Conservation (phyloP, 64 coral and sea anemone genomes). For the Montipora efflorescens region DNA sequence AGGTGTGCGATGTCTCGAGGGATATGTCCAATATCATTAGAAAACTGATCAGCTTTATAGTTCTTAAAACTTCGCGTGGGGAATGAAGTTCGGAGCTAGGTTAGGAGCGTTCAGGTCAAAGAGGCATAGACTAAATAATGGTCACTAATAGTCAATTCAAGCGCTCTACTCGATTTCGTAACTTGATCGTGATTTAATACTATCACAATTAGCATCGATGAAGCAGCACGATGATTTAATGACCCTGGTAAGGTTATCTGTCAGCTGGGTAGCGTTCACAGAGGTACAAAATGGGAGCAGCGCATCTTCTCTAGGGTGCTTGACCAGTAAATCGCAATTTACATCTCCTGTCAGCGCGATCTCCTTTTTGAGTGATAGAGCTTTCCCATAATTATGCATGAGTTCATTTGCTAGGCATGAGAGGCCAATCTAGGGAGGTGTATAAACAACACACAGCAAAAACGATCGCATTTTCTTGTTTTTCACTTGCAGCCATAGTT, state of each 20-base stretch:
- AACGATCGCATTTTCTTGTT: slow-evolving; percentile 17
- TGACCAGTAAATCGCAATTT: slow-evolving; percentile 57
- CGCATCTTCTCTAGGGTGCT: slow-evolving; percentile 33
- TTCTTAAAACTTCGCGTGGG: slow-evolving; percentile 31
- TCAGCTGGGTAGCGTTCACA: slow-evolving; percentile 58
- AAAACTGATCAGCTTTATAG: slow-evolving; percentile 32
- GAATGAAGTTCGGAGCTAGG: too few species aligned
- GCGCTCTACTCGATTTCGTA: too few species aligned
- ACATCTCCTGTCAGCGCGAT: slow-evolving; percentile 57
- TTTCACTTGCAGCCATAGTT: slow-evolving; percentile 41
- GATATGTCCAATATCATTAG: slow-evolving; percentile 5
- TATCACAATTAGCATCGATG: slow-evolving; percentile 38
- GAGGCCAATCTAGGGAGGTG: slow-evolving; percentile 16
- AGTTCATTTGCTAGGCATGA: slow-evolving; percentile 51
- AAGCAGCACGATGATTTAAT: slow-evolving; percentile 19
- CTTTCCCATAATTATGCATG: slow-evolving; percentile 43
- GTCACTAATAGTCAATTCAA: too few species aligned
- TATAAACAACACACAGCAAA: slow-evolving; percentile 37
- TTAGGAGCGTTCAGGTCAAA: too few species aligned
- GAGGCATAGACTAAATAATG: too few species aligned
- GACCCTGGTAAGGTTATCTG: slow-evolving; percentile 53
- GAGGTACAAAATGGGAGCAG: slow-evolving; percentile 33
- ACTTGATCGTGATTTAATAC: not conserved
- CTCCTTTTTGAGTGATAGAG: slow-evolving; percentile 45
- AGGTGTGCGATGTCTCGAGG: slow-evolving; percentile 25